phyloP scores from a whole-genome alignment of 2,113 vertebrate genomes.

The Chauna torquata region DNA sequence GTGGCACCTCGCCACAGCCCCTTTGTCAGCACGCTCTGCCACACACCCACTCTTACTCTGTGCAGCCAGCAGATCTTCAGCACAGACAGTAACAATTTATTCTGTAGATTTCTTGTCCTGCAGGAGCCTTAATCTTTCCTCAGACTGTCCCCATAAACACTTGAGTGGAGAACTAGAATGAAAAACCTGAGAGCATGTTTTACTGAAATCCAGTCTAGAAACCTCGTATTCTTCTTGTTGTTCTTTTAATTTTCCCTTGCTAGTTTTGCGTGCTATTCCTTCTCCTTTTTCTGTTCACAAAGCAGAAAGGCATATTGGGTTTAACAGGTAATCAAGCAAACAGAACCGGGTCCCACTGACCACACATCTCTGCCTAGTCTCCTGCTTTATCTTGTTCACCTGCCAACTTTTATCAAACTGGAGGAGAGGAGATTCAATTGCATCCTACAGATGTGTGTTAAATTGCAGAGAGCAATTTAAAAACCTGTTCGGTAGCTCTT shows the following conservation, averaged over 20 bases:
- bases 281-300: background rate
- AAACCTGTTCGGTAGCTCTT: background rate
- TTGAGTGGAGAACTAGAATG: background rate
- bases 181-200: background rate
- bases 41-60: background rate
- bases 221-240: background rate
- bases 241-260: background rate
- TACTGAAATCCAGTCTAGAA: background rate
- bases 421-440: background rate
- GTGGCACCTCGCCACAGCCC: constrained; percentile 23
- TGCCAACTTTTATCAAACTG: background rate
- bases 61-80: background rate
- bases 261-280: background rate
- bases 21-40: background rate
- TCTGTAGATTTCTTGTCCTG: background rate
- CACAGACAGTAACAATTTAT: background rate
- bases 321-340: background rate
- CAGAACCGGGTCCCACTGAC: background rate
- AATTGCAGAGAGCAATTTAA: background rate
- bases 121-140: background rate
- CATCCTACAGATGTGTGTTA: background rate
- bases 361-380: background rate
- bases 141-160: background rate
- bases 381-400: background rate
- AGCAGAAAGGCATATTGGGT: background rate